Percentiles rank a stretch among this genome's conserved stretches.
These are phyloP conservation scores for Cheilosia urbana DNA, from an alignment of 2,888 invertebrate genomes.

Conservation along the genomic window DNA sequence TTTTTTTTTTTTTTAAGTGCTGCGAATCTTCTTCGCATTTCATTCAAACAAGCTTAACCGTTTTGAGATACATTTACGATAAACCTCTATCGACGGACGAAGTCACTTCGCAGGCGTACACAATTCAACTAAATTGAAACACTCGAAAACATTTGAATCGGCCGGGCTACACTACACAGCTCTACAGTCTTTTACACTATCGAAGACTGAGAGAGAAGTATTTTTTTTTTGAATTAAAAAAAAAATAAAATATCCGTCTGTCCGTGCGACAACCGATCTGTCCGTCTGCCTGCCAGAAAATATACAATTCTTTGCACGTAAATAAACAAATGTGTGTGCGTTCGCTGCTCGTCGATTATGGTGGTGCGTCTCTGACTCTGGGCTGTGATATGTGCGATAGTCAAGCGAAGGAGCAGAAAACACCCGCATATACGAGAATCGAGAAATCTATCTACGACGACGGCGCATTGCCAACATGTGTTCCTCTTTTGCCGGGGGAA, in stretches of 20 bases:
- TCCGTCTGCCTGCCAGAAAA: slow-evolving; percentile 70
- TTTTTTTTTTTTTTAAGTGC: neutral
- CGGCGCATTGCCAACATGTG: slow-evolving; percentile 74
- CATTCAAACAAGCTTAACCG: slow-evolving; percentile 46
- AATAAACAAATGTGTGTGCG: slow-evolving; percentile 72
- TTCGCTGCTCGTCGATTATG: slow-evolving; percentile 53
- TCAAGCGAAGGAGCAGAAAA: slow-evolving; percentile 56
- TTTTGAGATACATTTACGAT: slow-evolving; percentile 36
- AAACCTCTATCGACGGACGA: slow-evolving; percentile 52
- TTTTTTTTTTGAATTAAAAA: slow-evolving; percentile 35
- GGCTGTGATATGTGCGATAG: slow-evolving; percentile 15
- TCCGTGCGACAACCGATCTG: slow-evolving; percentile 67
- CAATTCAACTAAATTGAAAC: slow-evolving; percentile 68
- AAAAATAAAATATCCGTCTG: slow-evolving; percentile 72
- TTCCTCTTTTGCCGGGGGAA: slow-evolving; percentile 48
- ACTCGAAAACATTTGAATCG: slow-evolving; percentile 69
- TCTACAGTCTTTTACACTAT: slow-evolving; percentile 42
- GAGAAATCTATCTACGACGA: slow-evolving; percentile 68
- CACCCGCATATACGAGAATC: slow-evolving; percentile 62
- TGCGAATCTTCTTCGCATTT: neutral
- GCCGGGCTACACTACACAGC: slow-evolving; percentile 20
- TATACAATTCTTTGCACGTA: slow-evolving; percentile 75
- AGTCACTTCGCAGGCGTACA: slow-evolving; percentile 70
- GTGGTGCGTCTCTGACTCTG: slow-evolving; percentile 53
- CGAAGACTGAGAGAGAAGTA: slow-evolving; percentile 51